Evolutionary conservation across 2,113 vertebrate species (phyloP).

Genomic region (Odontophorus gujanensis): DNA sequence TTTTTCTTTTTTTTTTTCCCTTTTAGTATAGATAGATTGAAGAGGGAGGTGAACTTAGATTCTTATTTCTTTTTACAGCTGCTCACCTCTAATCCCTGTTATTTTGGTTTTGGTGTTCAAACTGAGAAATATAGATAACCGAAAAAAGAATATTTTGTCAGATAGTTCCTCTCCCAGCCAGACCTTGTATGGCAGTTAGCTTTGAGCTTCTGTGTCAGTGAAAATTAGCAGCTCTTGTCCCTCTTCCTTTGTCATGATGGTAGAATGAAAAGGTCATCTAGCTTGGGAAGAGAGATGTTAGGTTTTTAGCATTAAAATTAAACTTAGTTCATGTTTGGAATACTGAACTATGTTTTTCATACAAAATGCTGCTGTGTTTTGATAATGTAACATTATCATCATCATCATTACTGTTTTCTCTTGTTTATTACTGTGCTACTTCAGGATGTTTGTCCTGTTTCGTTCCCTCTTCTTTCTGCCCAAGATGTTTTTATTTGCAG

Average conservation of each 20-base stretch:
- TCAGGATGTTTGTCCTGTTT: not conserved
- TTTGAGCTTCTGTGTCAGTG: not conserved
- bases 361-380: not conserved
- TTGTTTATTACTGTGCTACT: not conserved
- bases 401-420: not conserved
- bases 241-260: not conserved
- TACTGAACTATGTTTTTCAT: not conserved
- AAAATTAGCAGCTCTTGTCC: not conserved
- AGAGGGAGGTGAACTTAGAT: not conserved
- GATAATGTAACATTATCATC: not conserved
- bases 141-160: not conserved
- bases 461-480: not conserved
- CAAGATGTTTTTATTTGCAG: not conserved
- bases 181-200: not conserved
- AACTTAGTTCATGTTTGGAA: not conserved
- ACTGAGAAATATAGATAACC: not conserved
- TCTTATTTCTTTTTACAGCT: not conserved
- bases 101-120: not conserved
- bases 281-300: not conserved
- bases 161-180: not conserved
- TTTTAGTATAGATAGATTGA: not conserved
- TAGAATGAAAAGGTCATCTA: not conserved
- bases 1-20: not conserved
- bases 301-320: not conserved
- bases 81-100: not conserved